Evolutionary conservation across 2,113 vertebrate genomes (phyloP).

Genomic region (Emydocephalus ijimae): DNA sequence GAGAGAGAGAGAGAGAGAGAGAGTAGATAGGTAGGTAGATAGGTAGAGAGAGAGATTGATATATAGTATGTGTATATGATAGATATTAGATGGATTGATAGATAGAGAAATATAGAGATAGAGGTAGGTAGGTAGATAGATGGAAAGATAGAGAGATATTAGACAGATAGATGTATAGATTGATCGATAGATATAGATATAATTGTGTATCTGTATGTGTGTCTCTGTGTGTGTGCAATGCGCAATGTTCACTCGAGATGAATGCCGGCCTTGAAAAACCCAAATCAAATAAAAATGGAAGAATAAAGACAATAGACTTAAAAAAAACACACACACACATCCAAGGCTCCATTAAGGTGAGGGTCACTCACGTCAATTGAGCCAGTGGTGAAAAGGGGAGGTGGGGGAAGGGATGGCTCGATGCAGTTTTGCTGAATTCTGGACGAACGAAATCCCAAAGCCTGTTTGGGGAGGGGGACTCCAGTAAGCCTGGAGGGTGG

Average conservation of each 20-base stretch:
- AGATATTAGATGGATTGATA: too few species aligned
- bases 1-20: too few species aligned
- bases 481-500: neutral
- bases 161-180: too few species aligned
- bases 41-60: too few species aligned
- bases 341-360: rapidly evolving
- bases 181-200: too few species aligned
- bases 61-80: too few species aligned
- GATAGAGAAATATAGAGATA: too few species aligned
- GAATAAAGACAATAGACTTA: neutral
- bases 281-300: neutral
- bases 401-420: neutral
- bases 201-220: too few species aligned
- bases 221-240: neutral
- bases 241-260: neutral
- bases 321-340: neutral
- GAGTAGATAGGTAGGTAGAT: too few species aligned
- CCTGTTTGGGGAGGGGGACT: neutral
- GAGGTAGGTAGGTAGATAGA: too few species aligned
- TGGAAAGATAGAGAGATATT: too few species aligned
- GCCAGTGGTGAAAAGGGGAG: neutral
- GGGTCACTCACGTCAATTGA: neutral
- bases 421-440: neutral
- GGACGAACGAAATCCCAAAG: neutral
- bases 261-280: neutral